These are phyloP conservation scores for Sphaeramia orbicularis DNA, from an alignment of 2,797 vertebrate species.

Conservation along the genomic window DNA sequence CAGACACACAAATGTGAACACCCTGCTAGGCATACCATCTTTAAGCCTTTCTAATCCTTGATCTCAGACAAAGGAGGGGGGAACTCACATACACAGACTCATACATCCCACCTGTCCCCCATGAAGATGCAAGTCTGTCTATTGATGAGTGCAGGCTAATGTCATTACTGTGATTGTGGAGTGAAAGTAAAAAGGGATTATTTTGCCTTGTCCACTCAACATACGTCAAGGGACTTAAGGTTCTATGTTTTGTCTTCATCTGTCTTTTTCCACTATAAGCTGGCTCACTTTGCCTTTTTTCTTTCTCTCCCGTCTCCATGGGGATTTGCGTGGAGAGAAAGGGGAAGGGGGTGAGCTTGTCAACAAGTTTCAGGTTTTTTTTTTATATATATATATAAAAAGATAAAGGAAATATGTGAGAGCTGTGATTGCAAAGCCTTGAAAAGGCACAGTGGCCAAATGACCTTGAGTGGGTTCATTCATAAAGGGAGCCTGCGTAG, in stretches of 20 bases:
- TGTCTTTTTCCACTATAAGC: conserved; percentile 34
- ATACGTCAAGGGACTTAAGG: conserved; percentile 48
- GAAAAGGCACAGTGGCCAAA: conserved; percentile 54
- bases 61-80: conserved; percentile 53
- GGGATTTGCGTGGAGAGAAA: conserved; percentile 60
- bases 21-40: conserved; percentile 35
- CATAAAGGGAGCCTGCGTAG: conserved; percentile 55
- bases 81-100: conserved; percentile 19
- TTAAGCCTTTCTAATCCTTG: conserved; percentile 70
- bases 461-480: conserved; percentile 75
- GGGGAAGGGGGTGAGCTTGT: conserved; percentile 24
- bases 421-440: conserved; percentile 48
- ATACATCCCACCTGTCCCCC: conserved; percentile 22
- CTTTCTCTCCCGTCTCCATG: conserved; percentile 57
- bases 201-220: conserved; percentile 60
- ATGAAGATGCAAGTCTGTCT: conserved; percentile 35
- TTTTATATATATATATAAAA: conserved; percentile 4
- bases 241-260: conserved; percentile 53
- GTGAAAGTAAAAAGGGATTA: conserved; percentile 67
- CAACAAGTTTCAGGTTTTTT: conserved; percentile 61
- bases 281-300: conserved; percentile 44
- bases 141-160: conserved; percentile 49
- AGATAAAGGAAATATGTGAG: conserved; percentile 67
- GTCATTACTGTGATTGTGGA: conserved; percentile 62
- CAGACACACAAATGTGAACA: conserved; percentile 43